Conservation (phyloP, 2,113 vertebrate species). For the Hiodon tergisus region DNA sequence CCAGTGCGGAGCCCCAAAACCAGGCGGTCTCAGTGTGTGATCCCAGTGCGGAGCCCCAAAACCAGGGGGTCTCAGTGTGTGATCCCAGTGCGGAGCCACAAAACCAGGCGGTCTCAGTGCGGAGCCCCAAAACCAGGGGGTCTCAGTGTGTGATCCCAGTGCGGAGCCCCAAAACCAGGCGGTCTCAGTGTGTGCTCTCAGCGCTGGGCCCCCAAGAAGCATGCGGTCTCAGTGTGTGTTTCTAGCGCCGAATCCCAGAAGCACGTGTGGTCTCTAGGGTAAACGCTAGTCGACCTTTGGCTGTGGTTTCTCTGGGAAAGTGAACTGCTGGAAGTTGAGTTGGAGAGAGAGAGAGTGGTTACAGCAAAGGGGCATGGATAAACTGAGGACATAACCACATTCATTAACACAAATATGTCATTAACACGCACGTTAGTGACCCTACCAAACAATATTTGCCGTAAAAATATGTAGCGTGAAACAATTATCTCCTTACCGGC, state of each 20-base stretch:
- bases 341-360: slow-evolving; percentile 17
- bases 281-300: neutral
- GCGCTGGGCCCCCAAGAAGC: too few species aligned
- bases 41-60: too few species aligned
- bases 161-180: neutral
- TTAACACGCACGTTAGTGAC: too few species aligned
- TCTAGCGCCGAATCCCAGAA: neutral
- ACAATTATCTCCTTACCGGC: too few species aligned
- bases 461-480: too few species aligned
- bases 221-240: too few species aligned
- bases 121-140: neutral
- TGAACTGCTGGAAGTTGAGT: slow-evolving; percentile 29
- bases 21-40: neutral
- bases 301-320: slow-evolving; percentile 35
- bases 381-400: neutral
- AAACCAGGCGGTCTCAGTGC: neutral
- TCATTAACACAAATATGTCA: too few species aligned
- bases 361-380: neutral
- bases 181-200: neutral
- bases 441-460: too few species aligned
- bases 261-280: neutral
- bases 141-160: neutral
- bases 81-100: neutral
- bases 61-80: too few species aligned
- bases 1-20: neutral